Base-by-base conservation (phyloP, 92 coral and sea anemone genomes). In the Bergia puertoricense region DNA sequence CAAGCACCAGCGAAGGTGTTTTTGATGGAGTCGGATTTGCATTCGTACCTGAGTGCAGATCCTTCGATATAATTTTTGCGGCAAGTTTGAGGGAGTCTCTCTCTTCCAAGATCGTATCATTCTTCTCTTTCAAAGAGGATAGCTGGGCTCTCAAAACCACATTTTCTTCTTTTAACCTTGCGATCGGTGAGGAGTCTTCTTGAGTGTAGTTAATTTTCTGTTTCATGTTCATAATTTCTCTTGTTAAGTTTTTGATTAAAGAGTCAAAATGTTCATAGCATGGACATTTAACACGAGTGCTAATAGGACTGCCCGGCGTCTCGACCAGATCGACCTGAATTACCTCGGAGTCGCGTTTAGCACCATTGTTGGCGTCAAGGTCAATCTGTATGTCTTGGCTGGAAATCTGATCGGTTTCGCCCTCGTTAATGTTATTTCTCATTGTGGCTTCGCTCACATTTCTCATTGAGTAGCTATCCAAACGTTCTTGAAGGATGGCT, bases 1-100 rank as follows among this genome's bases (percentile, higher is more conserved):
- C 54, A 76, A 76, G 80, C 48, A 9, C 45, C 79, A 74, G 79
- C 79, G 41, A 7, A 15, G 81, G 81, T 77, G 81, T 42, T 76
- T 20, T 76, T 7, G 57, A 77, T 41, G 81, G 81, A 42, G 56
- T 77, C 81, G 38, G 62, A 77, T 77, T 77, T 77, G 38, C 59
- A 41, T 77, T 77, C 54, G 56, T 4, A 77, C 51, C 22, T 75
- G 79, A 30, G 30, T 30, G 30, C 30, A 30, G 30, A 75, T 75
- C 79, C 59, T 77, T 77, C 81, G 81, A 77, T 77, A 77, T 77
- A 20, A 77, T 77, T n/a, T 43, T 77, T 77, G 44, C 57, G 51
- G 57, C 80, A 44, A 77, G 81, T 62, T 77, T 77, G 39, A 77
- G 59, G 57, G 59, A 77, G 81, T 44, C 62, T 45, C 30, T 77